Percentiles rank a stretch among this genome's conserved stretches.
phyloP scores from a whole-genome alignment of 2,888 invertebrate species.

The Polydrusus tereticollis region DNA sequence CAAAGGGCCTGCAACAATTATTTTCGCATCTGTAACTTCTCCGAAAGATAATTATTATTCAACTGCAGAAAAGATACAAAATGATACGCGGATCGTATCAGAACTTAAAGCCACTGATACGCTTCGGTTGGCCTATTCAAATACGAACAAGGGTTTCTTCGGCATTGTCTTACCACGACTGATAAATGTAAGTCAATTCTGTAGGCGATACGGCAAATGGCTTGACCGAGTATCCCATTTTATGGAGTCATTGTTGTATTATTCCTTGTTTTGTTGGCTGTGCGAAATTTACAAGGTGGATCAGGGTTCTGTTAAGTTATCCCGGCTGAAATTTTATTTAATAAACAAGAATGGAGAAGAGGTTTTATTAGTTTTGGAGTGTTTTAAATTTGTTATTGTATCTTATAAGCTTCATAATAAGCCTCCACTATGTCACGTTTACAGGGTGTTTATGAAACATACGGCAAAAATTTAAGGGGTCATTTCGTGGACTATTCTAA shows the following conservation, averaged over 20 bases:
- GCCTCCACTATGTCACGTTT: too few species aligned
- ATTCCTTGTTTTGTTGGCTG: background rate
- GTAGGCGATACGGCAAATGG: constrained; percentile 18
- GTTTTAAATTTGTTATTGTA: too few species aligned
- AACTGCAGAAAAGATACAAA: constrained; percentile 18
- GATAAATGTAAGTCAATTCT: constrained; percentile 30
- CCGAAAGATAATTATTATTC: constrained; percentile 24
- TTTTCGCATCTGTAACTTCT: constrained; percentile 31
- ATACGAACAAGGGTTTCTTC: constrained; percentile 30
- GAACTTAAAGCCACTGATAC: constrained; percentile 23
- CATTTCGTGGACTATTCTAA: too few species aligned
- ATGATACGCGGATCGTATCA: constrained; percentile 12
- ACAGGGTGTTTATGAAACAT: too few species aligned
- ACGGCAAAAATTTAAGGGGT: too few species aligned
- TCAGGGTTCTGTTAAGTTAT: too few species aligned
- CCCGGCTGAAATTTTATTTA: too few species aligned
- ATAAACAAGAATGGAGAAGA: too few species aligned
- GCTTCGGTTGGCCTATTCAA: constrained; percentile 38
- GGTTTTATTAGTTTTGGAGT: too few species aligned
- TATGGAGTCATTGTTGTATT: background rate
- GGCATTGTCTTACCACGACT: constrained; percentile 33
- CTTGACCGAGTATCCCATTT: constrained; percentile 15
- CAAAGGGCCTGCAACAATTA: constrained; percentile 33
- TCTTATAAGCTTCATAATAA: too few species aligned
- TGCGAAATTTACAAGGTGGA: background rate